Conservation (phyloP, 2,113 vertebrate species). For the Rallus limicola region DNA sequence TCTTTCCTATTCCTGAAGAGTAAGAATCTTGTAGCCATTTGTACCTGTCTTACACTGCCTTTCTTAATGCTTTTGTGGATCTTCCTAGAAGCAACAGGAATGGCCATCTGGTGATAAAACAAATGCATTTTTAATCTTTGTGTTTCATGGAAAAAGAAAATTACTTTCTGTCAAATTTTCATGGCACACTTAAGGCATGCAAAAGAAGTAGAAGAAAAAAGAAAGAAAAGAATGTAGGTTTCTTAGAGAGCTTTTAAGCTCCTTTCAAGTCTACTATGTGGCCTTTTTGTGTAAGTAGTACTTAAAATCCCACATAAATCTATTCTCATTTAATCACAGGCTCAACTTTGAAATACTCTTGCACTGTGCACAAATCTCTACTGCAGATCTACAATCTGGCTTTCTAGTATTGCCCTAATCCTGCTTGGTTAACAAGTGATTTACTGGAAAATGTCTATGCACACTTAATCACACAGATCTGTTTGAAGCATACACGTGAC, state of each 20-base stretch:
- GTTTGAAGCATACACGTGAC: not conserved
- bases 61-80: not conserved
- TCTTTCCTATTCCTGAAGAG: not conserved
- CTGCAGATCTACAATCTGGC: not conserved
- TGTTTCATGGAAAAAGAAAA: not conserved
- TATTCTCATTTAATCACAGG: not conserved
- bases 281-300: not conserved
- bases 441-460: not conserved
- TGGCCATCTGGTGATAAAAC: not conserved
- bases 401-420: not conserved
- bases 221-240: not conserved
- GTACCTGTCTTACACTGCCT: not conserved
- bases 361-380: not conserved
- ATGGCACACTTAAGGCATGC: not conserved
- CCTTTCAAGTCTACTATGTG: not conserved
- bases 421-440: not conserved
- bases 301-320: not conserved
- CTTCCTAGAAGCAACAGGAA: not conserved
- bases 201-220: accelerated
- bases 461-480: not conserved
- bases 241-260: not conserved
- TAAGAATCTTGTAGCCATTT: not conserved
- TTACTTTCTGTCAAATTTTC: not conserved
- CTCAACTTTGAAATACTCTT: not conserved
- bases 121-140: not conserved